Evolutionary conservation across 2,113 vertebrate species (phyloP), one percentile per base, ranked within the genome.

Genomic region (Nymphicus hollandicus): DNA sequence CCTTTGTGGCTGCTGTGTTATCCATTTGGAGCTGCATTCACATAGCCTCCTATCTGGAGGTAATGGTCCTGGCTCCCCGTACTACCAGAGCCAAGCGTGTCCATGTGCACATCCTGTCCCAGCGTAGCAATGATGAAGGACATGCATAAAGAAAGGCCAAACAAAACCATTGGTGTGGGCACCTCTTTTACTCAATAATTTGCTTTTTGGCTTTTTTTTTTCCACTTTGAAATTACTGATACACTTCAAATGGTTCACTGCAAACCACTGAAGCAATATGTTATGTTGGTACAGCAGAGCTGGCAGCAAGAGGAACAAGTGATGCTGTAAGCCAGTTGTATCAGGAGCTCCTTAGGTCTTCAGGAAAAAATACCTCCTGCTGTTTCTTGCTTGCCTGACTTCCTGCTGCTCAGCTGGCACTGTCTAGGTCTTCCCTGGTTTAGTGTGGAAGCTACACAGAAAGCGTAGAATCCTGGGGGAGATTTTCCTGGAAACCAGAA

Each of bases 21-120:
- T 2, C 39, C 2, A 0, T 47, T 46, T 82, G 25, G 44, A 69
- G 27, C 66, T 27, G 4, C 53, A 12, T 74, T 29, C 24, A 27
- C 23, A 11, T 1, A 63, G 27, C 19, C 12, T 47, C 22, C 16
- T 76, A 4, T 41, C 20, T 10, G 2, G 25, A 79, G 19, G 15
- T 12, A 27, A 29, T 53, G 22, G 4, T 69, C 52, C 56, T 82
- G 47, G 17, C 25, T 83, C 24, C n/a, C 16, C 0, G 0, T 28
- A 12, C 55, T 81, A 11, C 41, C 2, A 0, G 24, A 71, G 29
- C 65, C 46, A 44, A 2, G 3, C 1, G 0, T 52, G 46, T 63
- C 33, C 41, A 2, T 27, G 5, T 0, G 0, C 1, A 0, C 3
- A 1, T 82, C 28, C 39, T 79, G 11, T 74, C 28, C 49, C 5